These are phyloP conservation scores for Machaerirhynchus nigripectus DNA, from an alignment of 2,113 vertebrate species.

Conservation along the genomic window DNA sequence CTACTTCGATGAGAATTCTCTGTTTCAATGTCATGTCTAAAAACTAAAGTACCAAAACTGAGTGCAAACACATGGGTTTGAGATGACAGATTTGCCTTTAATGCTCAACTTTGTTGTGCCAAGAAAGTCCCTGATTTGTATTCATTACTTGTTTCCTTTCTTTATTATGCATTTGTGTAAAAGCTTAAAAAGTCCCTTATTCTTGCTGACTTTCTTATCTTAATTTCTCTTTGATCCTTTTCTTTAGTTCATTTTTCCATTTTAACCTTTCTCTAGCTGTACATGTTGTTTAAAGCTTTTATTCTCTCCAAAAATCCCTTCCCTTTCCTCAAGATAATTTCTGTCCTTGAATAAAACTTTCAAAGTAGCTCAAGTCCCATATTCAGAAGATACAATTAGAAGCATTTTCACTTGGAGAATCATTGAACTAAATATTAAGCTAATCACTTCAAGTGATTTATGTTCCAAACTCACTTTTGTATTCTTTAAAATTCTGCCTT, in stretches of 20 bases:
- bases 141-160: slow-evolving; percentile 24
- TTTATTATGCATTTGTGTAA: not conserved
- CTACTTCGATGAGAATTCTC: not conserved
- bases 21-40: slow-evolving; percentile 16
- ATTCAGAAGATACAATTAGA: slow-evolving; percentile 16
- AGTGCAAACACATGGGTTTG: not conserved
- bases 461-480: not conserved
- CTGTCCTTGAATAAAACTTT: slow-evolving; percentile 40
- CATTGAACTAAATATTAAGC: not conserved
- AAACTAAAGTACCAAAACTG: not conserved
- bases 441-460: not conserved
- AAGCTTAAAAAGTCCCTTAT: slow-evolving; percentile 32
- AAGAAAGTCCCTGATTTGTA: slow-evolving; percentile 39
- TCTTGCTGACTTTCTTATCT: slow-evolving; percentile 28
- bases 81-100: slow-evolving; percentile 17
- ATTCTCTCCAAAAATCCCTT: not conserved
- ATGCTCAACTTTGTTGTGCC: slow-evolving; percentile 24
- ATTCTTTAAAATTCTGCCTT: not conserved
- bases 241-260: not conserved
- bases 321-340: slow-evolving; percentile 35
- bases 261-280: slow-evolving; percentile 32
- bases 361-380: not conserved
- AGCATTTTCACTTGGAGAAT: not conserved
- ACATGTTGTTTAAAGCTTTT: slow-evolving; percentile 33
- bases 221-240: slow-evolving; percentile 49